These are phyloP conservation scores for Chelonus insularis DNA, from an alignment of 1,140 invertebrate genomes.

Conservation along the genomic window DNA sequence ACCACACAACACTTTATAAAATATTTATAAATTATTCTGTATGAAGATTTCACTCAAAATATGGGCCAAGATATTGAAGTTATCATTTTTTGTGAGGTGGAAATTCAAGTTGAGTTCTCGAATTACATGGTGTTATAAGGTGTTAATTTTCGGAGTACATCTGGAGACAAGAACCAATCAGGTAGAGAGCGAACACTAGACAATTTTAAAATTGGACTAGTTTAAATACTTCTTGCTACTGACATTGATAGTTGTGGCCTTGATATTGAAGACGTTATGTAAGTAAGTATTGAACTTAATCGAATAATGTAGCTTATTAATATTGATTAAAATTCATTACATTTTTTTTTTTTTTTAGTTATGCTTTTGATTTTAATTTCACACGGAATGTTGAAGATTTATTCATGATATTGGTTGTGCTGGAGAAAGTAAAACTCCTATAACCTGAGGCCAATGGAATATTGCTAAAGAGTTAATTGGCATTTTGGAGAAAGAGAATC, in stretches of 20 bases:
- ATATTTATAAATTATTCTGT: slow-evolving; percentile 26
- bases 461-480: slow-evolving; percentile 80
- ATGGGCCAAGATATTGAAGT: slow-evolving; percentile 77
- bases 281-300: too few species aligned
- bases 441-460: slow-evolving; percentile 80
- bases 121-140: slow-evolving; percentile 74
- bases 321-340: too few species aligned
- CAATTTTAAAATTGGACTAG: slow-evolving; percentile 76
- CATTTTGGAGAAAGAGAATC: slow-evolving; percentile 77
- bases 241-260: slow-evolving; percentile 91
- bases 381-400: slow-evolving; percentile 90
- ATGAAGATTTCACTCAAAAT: slow-evolving; percentile 64
- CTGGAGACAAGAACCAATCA: slow-evolving; percentile 85
- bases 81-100: slow-evolving; percentile 87
- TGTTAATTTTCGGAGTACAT: slow-evolving; percentile 75
- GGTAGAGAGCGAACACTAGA: slow-evolving; percentile 85
- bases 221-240: slow-evolving; percentile 87
- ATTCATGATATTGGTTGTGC: slow-evolving; percentile 86
- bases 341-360: slow-evolving; percentile 57
- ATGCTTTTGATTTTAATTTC: slow-evolving; percentile 88
- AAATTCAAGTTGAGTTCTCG: slow-evolving; percentile 76
- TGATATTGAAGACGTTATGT: slow-evolving; percentile 90
- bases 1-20: slow-evolving; percentile 15
- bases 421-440: slow-evolving; percentile 78
- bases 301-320: too few species aligned